Conservation (phyloP, 2,888 invertebrate genomes). For the Pristionchus exspectatus region DNA sequence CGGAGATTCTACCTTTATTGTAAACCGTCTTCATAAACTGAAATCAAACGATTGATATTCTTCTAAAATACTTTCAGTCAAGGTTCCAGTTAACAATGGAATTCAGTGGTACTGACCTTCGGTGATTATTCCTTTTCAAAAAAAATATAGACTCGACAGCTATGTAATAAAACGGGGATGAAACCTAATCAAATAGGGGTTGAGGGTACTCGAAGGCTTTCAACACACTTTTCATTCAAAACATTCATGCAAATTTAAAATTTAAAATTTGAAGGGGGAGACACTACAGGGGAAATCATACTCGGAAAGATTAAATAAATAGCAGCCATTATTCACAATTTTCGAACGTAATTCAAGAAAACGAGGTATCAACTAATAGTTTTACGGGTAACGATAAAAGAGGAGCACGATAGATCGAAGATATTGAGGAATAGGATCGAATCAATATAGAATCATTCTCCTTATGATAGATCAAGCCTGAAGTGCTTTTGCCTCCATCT, state of each 20-base stretch:
- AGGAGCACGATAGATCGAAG: background rate
- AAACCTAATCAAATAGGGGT: background rate
- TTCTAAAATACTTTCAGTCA: background rate
- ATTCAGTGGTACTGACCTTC: background rate
- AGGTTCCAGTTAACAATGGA: background rate
- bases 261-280: background rate
- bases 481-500: background rate
- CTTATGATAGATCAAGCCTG: background rate
- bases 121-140: background rate
- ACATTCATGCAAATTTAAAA: background rate
- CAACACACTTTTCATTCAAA: background rate
- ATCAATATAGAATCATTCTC: background rate
- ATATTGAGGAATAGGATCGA: background rate
- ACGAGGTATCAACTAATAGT: background rate
- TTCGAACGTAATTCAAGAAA: background rate
- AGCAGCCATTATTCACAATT: conserved; percentile 30
- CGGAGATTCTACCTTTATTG: conserved; percentile 11
- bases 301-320: conserved; percentile 1
- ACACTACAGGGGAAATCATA: background rate
- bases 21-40: background rate
- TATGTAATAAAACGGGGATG: background rate
- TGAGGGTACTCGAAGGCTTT: background rate
- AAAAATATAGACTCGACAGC: background rate
- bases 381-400: background rate
- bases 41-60: background rate